These are phyloP conservation scores for Sphyrna mokarran DNA, from an alignment of 2,113 vertebrate genomes.

Conservation along the genomic window DNA sequence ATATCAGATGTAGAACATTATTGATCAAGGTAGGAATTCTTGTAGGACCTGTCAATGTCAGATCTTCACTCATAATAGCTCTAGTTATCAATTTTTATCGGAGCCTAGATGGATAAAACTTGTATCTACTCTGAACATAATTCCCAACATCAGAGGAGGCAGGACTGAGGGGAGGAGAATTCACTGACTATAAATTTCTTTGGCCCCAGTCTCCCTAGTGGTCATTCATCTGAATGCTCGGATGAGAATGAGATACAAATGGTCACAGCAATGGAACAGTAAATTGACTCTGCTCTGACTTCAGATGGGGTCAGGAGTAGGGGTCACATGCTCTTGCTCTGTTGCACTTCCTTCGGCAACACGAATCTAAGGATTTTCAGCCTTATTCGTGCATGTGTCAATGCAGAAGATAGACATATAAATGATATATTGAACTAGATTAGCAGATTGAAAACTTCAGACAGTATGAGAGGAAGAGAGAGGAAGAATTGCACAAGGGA, in stretches of 20 bases:
- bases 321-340: not conserved
- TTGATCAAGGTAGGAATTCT: not conserved
- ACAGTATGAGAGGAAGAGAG: conserved; percentile 2
- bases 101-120: not conserved
- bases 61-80: not conserved
- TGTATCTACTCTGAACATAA: not conserved
- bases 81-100: not conserved
- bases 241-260: not conserved
- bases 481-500: not conserved
- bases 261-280: not conserved
- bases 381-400: not conserved
- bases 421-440: not conserved
- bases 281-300: not conserved
- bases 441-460: not conserved
- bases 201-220: not conserved
- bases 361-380: not conserved
- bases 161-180: not conserved
- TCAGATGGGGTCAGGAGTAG: not conserved
- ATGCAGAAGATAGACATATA: not conserved
- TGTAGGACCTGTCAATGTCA: not conserved
- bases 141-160: not conserved
- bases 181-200: not conserved
- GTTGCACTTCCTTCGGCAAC: not conserved
- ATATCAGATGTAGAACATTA: not conserved
- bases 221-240: not conserved